These are phyloP conservation scores for Drosophila fuyamai DNA, from an alignment of 1,140 invertebrate genomes.

Conservation along the genomic window DNA sequence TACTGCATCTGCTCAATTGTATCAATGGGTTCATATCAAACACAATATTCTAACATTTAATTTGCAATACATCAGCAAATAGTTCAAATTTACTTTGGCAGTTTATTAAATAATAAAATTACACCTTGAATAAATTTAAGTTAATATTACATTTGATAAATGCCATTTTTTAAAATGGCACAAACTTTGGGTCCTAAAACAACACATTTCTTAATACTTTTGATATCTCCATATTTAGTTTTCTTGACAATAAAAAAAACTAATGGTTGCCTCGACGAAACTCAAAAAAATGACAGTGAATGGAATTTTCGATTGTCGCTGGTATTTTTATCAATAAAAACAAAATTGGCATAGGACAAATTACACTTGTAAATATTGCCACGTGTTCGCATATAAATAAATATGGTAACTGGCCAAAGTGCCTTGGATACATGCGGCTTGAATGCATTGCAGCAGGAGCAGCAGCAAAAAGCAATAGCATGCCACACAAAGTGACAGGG, in stretches of 20 bases:
- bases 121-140: background rate
- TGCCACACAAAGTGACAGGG: constrained; percentile 52
- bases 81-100: too few relatives aligned
- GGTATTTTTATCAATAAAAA: background rate
- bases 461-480: constrained; percentile 4
- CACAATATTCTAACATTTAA: background rate
- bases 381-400: constrained; percentile 2
- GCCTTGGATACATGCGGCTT: constrained; percentile 36
- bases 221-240: too few relatives aligned
- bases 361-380: constrained; percentile 66
- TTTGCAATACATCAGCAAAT: too few relatives aligned
- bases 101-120: background rate
- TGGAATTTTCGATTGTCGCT: background rate
- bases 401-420: constrained; percentile 5
- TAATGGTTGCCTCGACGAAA: too few relatives aligned
- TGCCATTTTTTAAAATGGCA: background rate
- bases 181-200: too few relatives aligned
- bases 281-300: too few relatives aligned
- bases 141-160: background rate
- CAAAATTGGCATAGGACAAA: constrained; percentile 29
- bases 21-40: background rate
- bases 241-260: too few relatives aligned
- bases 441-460: constrained; percentile 43
- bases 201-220: background rate
- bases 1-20: background rate